Percentiles rank a stretch among this genome's conserved stretches.
Conservation (phyloP, 1,140 invertebrate genomes). For the Dendroctonus valens region DNA sequence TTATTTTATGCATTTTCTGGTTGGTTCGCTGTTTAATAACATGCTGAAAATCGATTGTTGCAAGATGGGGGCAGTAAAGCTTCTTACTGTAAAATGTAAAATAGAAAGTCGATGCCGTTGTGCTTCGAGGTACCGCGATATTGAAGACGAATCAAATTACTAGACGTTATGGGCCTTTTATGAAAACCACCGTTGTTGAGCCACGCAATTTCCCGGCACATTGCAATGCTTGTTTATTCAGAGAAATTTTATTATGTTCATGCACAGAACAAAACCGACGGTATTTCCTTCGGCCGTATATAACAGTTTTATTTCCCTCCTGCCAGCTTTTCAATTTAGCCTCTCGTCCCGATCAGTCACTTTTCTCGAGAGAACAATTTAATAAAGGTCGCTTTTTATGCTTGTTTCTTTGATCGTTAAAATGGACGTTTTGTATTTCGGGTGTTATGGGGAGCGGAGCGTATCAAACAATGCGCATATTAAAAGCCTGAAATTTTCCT, state of each 20-base stretch:
- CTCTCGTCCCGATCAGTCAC: slow-evolving; percentile 23
- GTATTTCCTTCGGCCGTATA: not conserved
- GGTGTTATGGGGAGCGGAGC: not conserved
- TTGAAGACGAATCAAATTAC: too few relatives aligned
- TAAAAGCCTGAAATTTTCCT: too few relatives aligned
- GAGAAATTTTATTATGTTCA: slow-evolving; percentile 6
- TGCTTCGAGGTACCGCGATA: too few relatives aligned
- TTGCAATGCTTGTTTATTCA: slow-evolving; percentile 14
- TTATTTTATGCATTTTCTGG: too few relatives aligned
- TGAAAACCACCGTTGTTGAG: too few relatives aligned
- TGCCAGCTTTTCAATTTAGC: slow-evolving; percentile 28
- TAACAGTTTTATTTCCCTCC: slow-evolving; percentile 21
- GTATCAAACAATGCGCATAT: not conserved
- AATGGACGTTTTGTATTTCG: slow-evolving; percentile 20
- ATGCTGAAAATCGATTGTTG: too few relatives aligned
- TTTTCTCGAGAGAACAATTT: slow-evolving; percentile 27
- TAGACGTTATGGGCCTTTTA: too few relatives aligned
- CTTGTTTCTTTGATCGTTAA: slow-evolving; percentile 24
- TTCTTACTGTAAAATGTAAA: too few relatives aligned
- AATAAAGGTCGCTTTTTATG: slow-evolving; percentile 24
- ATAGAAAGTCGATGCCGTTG: too few relatives aligned
- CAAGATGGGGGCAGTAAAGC: too few relatives aligned
- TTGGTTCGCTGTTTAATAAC: too few relatives aligned
- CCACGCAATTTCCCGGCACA: slow-evolving; percentile 9
- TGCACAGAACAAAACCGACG: not conserved